A percentile compares a stretch with the other conserved stretches of the same genome.
phyloP scores from a whole-genome alignment of 2,113 vertebrate genomes.

The Tinamus guttatus region DNA sequence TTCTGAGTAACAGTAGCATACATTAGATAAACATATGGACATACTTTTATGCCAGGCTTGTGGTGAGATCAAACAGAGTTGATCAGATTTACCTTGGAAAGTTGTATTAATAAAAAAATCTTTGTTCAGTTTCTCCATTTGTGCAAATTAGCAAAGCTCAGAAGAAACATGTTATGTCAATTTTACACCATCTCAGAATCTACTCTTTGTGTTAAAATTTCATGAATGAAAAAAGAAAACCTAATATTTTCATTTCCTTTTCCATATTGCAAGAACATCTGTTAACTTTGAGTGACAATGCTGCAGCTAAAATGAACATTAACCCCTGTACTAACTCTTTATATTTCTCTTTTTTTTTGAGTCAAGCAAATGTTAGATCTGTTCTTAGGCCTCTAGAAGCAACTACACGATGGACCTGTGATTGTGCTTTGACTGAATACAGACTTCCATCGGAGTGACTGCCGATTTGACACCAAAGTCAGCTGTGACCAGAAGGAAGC shows the following conservation, averaged over 20 bases:
- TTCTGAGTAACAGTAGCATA: not conserved
- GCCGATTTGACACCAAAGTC: not conserved
- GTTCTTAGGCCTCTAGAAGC: not conserved
- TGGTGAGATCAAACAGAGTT: not conserved
- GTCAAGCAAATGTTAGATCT: not conserved
- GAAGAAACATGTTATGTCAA: not conserved
- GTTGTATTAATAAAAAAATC: not conserved
- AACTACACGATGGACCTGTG: not conserved
- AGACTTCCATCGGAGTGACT: not conserved
- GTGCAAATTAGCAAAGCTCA: not conserved
- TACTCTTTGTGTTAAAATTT: not conserved
- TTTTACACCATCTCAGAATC: not conserved
- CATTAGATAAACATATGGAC: not conserved
- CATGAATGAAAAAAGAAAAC: not conserved
- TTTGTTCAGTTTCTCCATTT: not conserved
- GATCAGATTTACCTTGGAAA: not conserved
- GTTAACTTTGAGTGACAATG: not conserved
- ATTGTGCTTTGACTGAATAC: not conserved
- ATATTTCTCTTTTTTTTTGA: not conserved
- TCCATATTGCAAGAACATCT: not conserved
- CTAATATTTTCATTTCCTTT: not conserved
- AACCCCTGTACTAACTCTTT: not conserved
- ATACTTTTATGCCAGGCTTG: not conserved
- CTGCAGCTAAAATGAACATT: not conserved
- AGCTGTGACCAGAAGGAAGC: rapidly evolving